Percentiles rank a stretch among this genome's conserved stretches.
Conservation (phyloP, 2,113 vertebrate species). For the Mellivora capensis region DNA sequence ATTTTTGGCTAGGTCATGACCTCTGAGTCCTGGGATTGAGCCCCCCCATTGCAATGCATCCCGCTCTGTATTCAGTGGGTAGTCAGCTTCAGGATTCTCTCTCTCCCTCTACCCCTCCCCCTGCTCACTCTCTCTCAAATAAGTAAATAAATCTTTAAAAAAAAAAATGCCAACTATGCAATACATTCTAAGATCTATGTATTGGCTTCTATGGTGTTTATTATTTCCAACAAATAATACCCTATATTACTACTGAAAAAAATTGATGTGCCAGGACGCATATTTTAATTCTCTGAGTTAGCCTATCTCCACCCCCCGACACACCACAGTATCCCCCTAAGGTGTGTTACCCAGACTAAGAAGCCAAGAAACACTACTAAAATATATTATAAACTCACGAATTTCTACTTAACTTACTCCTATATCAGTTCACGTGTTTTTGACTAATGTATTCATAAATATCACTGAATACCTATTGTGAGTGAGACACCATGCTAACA, state of each 20-base stretch:
- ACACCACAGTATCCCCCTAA: not conserved
- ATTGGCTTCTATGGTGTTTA: not conserved
- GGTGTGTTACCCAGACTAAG: not conserved
- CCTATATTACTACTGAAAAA: not conserved
- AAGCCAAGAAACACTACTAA: not conserved
- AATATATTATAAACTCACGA: not conserved
- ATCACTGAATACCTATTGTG: not conserved
- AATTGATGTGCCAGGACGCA: not conserved
- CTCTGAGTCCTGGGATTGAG: not conserved
- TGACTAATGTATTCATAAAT: not conserved
- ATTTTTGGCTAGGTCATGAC: not conserved
- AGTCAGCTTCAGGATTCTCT: not conserved
- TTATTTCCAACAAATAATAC: not conserved
- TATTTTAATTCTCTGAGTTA: not conserved
- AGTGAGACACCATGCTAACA: not conserved
- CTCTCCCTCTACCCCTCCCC: not conserved
- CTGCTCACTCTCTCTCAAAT: not conserved
- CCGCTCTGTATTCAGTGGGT: not conserved
- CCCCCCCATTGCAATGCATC: not conserved
- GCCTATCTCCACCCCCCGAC: not conserved
- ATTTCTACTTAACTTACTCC: not conserved
- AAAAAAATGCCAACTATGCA: not conserved
- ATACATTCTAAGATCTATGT: conserved; percentile 19
- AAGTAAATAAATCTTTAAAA: not conserved
- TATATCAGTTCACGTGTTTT: not conserved